A percentile compares a stretch with the other conserved stretches of the same genome.
These are phyloP conservation scores for Sympetrum striolatum DNA, from an alignment of 2,888 invertebrate genomes.

Conservation along the genomic window DNA sequence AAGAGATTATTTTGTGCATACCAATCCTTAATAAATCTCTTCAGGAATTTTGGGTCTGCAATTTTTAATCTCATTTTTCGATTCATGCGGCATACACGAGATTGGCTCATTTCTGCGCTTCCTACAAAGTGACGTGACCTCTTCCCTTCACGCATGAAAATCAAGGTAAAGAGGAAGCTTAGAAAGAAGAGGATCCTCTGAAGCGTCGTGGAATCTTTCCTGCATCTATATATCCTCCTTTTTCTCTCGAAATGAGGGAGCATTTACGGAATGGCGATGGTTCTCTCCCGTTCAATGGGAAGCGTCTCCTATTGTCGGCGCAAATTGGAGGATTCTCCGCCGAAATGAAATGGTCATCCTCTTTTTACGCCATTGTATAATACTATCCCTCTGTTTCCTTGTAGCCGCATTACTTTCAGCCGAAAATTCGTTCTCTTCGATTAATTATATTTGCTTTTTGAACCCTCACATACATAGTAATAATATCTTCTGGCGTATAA, in stretches of 20 bases:
- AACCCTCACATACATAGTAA: no score
- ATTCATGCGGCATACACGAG: no score
- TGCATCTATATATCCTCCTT: background rate
- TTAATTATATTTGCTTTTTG: no score
- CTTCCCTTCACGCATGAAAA: background rate
- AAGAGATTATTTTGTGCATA: no score
- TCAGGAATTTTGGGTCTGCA: no score
- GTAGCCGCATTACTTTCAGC: background rate
- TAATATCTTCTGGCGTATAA: no score
- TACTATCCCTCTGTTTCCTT: background rate
- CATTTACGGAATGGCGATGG: background rate
- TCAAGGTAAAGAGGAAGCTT: background rate
- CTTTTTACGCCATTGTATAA: background rate
- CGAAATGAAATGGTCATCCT: background rate
- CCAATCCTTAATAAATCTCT: no score
- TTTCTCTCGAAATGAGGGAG: background rate
- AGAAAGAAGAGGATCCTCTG: background rate
- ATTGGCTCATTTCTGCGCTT: background rate
- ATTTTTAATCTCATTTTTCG: no score
- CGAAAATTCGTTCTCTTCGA: background rate
- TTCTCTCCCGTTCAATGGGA: background rate
- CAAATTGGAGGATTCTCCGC: background rate
- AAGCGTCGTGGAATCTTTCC: background rate
- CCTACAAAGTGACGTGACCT: no score
- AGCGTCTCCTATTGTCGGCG: background rate